These are phyloP conservation scores for Pelochelys cantorii DNA, from an alignment of 2,797 vertebrate species.

Conservation along the genomic window DNA sequence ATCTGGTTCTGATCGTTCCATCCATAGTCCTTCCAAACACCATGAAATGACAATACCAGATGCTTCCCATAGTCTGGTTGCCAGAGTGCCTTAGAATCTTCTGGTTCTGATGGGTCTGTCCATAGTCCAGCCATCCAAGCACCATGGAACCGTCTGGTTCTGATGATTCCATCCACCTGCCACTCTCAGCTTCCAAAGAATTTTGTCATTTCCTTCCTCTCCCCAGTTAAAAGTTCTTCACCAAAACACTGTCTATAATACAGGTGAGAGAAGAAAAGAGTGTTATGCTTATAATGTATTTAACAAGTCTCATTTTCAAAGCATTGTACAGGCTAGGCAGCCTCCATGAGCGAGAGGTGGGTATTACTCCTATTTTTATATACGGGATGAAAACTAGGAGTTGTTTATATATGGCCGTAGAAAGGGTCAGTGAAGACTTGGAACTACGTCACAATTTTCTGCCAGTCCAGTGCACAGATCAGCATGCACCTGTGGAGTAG, in stretches of 20 bases:
- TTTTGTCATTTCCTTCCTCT: neutral
- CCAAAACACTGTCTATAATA: neutral
- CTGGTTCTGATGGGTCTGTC: too few species aligned
- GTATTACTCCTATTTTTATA: neutral
- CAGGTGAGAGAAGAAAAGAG: neutral
- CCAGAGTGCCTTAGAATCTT: too few species aligned
- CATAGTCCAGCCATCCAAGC: neutral
- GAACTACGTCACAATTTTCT: constrained; percentile 52
- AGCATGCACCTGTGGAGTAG: constrained; percentile 53
- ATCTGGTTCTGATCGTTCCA: neutral
- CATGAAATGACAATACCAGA: neutral
- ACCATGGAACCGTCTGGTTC: neutral
- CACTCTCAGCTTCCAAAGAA: neutral
- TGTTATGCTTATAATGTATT: neutral
- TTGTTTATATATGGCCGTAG: neutral
- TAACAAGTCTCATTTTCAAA: neutral
- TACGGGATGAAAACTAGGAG: neutral
- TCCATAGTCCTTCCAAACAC: neutral
- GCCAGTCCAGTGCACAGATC: constrained; percentile 42
- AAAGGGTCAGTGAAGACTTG: constrained; percentile 9
- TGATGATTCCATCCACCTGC: neutral
- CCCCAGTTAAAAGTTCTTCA: neutral
- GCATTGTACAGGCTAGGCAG: neutral
- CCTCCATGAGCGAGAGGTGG: neutral
- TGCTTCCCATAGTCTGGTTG: too few species aligned